Evolutionary conservation across 1,140 invertebrate species (phyloP), one percentile per base, ranked within the genome.

Genomic region (Drosophila ironensis): DNA sequence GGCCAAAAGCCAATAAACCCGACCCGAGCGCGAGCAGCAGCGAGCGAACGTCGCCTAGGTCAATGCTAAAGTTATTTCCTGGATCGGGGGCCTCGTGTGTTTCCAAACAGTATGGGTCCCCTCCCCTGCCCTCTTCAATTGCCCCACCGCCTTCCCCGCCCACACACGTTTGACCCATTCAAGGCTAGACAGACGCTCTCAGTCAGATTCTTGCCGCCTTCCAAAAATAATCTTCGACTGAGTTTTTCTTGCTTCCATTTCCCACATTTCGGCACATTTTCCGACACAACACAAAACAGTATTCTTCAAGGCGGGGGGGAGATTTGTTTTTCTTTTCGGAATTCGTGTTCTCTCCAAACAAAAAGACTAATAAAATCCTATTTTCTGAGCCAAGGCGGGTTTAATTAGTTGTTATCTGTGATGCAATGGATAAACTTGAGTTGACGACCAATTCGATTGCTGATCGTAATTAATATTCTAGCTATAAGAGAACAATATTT

Each of bases 271-370:
- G 41, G 27, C 59, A 60, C 38, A 57, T 71, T 71, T 52, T 33
- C 61, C 11, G 37, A 42, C 11, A 25, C 14, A 22, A 17, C 3
- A 54, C 45, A 59, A 48, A 38, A 25, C 3, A 25, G 9, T 46
- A 64, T 60, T 47, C 41, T 28, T n/a, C 28, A 33, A 11, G 35
- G 38, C 28, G 25, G 41, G 33, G 48, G 44, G 42, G 66, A 48
- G 45, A 24, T 47, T 70, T 57, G 64, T 48, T 70, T 57, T 70
- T 70, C 66, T 70, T 59, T 42, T 33, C 16, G 41, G 12, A 54
- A 68, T 33, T 67, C 70, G 60, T 73, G 52, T 72, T 73, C 51
- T 73, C 33, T 59, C 24, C 37, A 60, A 71, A 76, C 73, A 76
- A 76, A 48, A 33, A 70, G 64, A 69, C 22, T 25, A 57, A 70